Evolutionary conservation across 1,140 invertebrate genomes (phyloP).

Genomic region (Bombyx mandarina): DNA sequence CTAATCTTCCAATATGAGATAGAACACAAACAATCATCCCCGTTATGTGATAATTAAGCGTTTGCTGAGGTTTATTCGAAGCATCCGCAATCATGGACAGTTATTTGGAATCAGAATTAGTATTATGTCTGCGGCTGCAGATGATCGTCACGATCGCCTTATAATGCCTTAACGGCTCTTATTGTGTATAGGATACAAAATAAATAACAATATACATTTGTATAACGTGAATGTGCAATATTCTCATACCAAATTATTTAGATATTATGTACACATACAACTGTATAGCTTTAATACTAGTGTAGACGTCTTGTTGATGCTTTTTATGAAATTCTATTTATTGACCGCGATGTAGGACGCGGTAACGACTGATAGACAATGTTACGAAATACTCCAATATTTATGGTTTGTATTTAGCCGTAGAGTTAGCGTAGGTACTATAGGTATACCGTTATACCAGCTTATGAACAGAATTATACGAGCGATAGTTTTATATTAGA

Average conservation of each 20-base stretch:
- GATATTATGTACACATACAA: slow-evolving; percentile 61
- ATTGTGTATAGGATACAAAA: slow-evolving; percentile 4
- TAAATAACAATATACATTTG: slow-evolving; percentile 17
- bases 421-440: slow-evolving; percentile 33
- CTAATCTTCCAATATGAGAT: slow-evolving; percentile 8
- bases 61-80: slow-evolving; percentile 9
- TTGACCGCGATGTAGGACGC: slow-evolving; percentile 55
- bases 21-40: slow-evolving; percentile 6
- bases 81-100: slow-evolving; percentile 4
- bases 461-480: slow-evolving; percentile 46
- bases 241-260: slow-evolving; percentile 62
- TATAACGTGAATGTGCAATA: slow-evolving; percentile 52
- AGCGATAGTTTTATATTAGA: slow-evolving; percentile 61
- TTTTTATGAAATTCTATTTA: slow-evolving; percentile 67
- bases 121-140: slow-evolving; percentile 6
- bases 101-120: slow-evolving; percentile 11
- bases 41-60: slow-evolving; percentile 14
- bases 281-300: slow-evolving; percentile 64
- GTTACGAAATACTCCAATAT: slow-evolving; percentile 63
- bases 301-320: slow-evolving; percentile 67
- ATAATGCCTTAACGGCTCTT: slow-evolving; percentile 47
- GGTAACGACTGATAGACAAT: slow-evolving; percentile 60
- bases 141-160: slow-evolving; percentile 41
- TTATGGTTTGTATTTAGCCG: slow-evolving; percentile 52
- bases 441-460: slow-evolving; percentile 41